Percentiles rank a stretch among this genome's conserved stretches.
Conservation (phyloP, 2,888 invertebrate genomes). For the Epinotia ramella region DNA sequence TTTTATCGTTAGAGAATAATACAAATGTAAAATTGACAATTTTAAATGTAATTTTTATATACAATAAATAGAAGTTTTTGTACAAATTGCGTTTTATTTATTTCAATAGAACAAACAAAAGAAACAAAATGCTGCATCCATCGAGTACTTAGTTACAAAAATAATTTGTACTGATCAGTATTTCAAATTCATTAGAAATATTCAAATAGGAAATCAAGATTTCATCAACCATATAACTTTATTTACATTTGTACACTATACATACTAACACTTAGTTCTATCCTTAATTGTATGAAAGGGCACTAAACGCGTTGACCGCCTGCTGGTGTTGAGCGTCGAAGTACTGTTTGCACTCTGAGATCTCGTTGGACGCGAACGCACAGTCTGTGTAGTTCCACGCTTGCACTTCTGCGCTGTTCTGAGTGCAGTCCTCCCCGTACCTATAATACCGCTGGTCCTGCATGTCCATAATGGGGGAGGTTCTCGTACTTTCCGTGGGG, state of each 20-base stretch:
- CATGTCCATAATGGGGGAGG: constrained; percentile 68
- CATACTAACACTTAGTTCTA: constrained; percentile 60
- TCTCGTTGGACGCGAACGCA: constrained; percentile 67
- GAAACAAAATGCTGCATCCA: constrained; percentile 46
- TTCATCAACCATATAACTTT: constrained; percentile 50
- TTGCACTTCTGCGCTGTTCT: constrained; percentile 68
- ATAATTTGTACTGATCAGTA: constrained; percentile 45
- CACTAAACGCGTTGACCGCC: constrained; percentile 68
- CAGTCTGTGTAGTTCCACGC: constrained; percentile 75
- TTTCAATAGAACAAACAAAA: constrained; percentile 45
- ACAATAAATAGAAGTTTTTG: constrained; percentile 85
- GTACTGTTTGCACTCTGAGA: constrained; percentile 71
- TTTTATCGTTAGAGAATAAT: constrained; percentile 79
- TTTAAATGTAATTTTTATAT: constrained; percentile 85
- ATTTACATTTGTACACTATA: constrained; percentile 58
- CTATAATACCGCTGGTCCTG: constrained; percentile 75
- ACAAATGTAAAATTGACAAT: constrained; percentile 83
- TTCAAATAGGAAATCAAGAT: constrained; percentile 39
- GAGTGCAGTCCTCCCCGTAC: constrained; percentile 72
- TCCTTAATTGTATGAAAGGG: constrained; percentile 57
- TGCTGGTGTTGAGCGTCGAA: constrained; percentile 72
- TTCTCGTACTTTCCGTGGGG: constrained; percentile 68
- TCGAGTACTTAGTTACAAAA: constrained; percentile 34
- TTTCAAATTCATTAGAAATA: constrained; percentile 26
- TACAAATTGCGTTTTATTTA: constrained; percentile 73